These are phyloP conservation scores for Dasyprocta punctata DNA, from an alignment of 2,113 vertebrate species.

Conservation along the genomic window DNA sequence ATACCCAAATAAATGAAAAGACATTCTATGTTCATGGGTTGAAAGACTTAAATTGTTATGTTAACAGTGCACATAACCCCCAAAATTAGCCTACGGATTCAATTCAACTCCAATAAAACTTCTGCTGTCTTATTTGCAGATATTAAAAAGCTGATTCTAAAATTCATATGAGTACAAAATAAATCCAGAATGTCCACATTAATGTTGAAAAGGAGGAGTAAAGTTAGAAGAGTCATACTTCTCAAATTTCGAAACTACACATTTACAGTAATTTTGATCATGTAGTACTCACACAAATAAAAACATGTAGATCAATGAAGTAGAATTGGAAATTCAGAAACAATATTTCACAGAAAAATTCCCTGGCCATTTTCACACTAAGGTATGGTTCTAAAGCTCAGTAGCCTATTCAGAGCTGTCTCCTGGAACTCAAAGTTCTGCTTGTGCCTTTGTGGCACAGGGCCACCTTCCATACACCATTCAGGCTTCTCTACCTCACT, in stretches of 20 bases:
- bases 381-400: background rate
- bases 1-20: background rate
- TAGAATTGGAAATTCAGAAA: background rate
- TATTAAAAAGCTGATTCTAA: background rate
- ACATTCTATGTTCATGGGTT: background rate
- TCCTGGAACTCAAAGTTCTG: no score
- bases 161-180: background rate
- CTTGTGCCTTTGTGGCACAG: background rate
- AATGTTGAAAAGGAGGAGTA: background rate
- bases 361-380: background rate
- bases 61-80: background rate
- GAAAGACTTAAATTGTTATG: slow-evolving; percentile 8
- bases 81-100: background rate
- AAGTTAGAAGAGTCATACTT: background rate
- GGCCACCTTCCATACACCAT: background rate
- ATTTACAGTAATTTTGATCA: background rate
- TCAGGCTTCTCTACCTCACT: background rate
- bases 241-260: background rate
- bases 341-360: background rate
- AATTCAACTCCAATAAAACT: background rate
- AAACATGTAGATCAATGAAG: background rate
- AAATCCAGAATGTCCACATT: background rate
- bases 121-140: background rate
- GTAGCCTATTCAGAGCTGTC: background rate
- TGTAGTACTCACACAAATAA: background rate